Conservation (phyloP, 1,140 invertebrate species). For the Heliconius hermathena region DNA sequence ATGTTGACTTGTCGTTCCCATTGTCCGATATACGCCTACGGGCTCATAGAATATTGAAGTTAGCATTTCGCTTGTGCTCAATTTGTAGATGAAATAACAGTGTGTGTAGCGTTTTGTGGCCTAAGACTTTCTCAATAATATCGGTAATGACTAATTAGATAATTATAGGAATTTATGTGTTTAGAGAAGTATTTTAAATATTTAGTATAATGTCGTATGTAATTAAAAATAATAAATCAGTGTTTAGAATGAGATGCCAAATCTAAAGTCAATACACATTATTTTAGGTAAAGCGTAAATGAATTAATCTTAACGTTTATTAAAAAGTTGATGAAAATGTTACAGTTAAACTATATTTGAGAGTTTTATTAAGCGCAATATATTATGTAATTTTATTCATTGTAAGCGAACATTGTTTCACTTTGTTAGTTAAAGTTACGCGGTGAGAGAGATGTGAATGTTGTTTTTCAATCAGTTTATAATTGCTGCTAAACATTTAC, state of each 20-base stretch:
- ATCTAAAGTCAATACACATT: constrained; percentile 82
- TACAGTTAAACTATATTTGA: constrained; percentile 82
- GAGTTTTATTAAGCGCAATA: constrained; percentile 80
- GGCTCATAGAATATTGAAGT: constrained; percentile 7
- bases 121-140: constrained; percentile 74
- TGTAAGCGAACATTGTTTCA: constrained; percentile 79
- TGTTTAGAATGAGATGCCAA: constrained; percentile 81
- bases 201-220: constrained; percentile 67
- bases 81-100: constrained; percentile 45
- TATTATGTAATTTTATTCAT: constrained; percentile 77
- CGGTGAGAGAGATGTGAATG: constrained; percentile 71
- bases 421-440: constrained; percentile 81
- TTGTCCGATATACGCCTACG: background rate
- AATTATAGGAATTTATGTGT: constrained; percentile 80
- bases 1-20: background rate
- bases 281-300: constrained; percentile 81
- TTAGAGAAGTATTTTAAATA: constrained; percentile 82
- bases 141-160: constrained; percentile 78
- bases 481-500: constrained; percentile 44
- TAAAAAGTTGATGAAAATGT: constrained; percentile 80
- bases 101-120: constrained; percentile 76
- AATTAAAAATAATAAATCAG: constrained; percentile 74
- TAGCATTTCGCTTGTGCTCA: constrained; percentile 54
- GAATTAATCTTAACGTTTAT: constrained; percentile 80
- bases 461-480: constrained; percentile 63